Percentiles rank a stretch among this genome's conserved stretches.
These are phyloP conservation scores for Intellagama lesueurii DNA, from an alignment of 2,797 vertebrate genomes.

Conservation along the genomic window DNA sequence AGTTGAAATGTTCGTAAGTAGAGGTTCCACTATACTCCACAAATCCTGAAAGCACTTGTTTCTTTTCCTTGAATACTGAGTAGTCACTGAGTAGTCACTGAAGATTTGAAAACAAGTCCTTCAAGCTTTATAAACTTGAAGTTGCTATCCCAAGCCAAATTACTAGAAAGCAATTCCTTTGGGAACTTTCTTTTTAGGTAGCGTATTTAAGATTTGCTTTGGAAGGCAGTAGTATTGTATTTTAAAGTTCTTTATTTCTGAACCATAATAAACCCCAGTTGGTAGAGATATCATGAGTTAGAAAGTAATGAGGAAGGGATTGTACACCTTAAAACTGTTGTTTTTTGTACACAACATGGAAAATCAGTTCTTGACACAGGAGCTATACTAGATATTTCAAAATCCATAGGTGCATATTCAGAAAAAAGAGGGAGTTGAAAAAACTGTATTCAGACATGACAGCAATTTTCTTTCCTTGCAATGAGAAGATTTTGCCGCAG, in stretches of 20 bases:
- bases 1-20: no score
- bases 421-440: neutral
- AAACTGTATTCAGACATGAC: constrained; percentile 3
- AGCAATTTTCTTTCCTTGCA: constrained; percentile 2
- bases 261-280: no score
- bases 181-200: neutral
- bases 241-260: neutral
- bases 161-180: neutral
- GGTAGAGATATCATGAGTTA: neutral
- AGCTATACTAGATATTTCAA: neutral
- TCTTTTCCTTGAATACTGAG: neutral
- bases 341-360: neutral
- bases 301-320: neutral
- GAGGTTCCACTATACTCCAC: no score
- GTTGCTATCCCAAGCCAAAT: no score
- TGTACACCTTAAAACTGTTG: neutral
- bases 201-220: neutral
- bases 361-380: neutral
- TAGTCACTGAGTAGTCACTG: neutral
- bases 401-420: accelerated
- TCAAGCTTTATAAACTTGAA: neutral
- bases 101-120: neutral
- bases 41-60: neutral
- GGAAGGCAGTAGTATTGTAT: no score
- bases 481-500: constrained; percentile 36